These are phyloP conservation scores for Drosophila mettleri DNA, from an alignment of 2,888 invertebrate species.

Conservation along the genomic window DNA sequence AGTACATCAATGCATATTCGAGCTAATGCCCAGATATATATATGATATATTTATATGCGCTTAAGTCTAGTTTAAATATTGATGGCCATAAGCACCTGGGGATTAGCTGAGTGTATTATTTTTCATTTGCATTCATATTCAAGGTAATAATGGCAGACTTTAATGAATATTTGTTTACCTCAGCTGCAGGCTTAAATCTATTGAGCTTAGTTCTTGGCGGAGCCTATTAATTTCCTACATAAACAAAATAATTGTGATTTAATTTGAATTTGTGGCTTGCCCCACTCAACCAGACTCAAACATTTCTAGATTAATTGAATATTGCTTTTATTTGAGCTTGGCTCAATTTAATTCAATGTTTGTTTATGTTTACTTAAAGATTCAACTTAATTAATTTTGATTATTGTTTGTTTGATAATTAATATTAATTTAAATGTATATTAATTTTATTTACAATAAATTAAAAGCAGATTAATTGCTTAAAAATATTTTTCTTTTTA, in stretches of 20 bases:
- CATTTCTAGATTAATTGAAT: not conserved
- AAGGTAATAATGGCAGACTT: not conserved
- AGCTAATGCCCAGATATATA: not conserved
- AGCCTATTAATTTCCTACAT: not conserved
- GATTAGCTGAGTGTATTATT: conserved; percentile 6
- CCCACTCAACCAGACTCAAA: not conserved
- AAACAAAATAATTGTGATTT: not conserved
- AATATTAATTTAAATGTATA: no score
- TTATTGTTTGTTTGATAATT: no score
- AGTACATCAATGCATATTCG: conserved; percentile 16
- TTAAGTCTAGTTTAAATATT: conserved; percentile 16
- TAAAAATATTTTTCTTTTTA: no score
- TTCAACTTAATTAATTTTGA: not conserved
- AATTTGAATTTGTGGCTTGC: not conserved
- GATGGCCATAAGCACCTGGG: not conserved
- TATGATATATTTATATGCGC: not conserved
- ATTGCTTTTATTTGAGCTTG: not conserved
- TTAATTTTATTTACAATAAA: no score
- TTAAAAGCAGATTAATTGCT: no score
- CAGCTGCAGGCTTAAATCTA: not conserved
- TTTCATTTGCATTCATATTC: not conserved
- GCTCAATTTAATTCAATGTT: not conserved
- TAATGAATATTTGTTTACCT: not conserved
- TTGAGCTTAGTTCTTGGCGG: not conserved
- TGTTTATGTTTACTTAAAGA: not conserved